Conservation (phyloP, 2,113 vertebrate genomes). For the Tragelaphus buxtoni region DNA sequence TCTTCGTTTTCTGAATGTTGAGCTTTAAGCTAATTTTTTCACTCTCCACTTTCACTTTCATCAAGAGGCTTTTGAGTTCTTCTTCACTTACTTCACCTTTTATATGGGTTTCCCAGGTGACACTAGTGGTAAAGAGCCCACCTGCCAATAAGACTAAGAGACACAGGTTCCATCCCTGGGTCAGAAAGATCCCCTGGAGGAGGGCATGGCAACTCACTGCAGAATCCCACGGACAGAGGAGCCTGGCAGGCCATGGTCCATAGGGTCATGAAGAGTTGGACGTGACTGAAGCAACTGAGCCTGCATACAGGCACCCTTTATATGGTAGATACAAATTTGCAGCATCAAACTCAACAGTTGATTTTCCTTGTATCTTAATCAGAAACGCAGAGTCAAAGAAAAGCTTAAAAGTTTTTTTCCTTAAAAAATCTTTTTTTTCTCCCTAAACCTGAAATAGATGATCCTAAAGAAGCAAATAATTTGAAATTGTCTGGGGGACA, state of each 20-base stretch:
- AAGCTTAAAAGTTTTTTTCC: not conserved
- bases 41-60: no score
- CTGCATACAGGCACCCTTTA: not conserved
- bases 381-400: not conserved
- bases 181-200: not conserved
- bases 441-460: not conserved
- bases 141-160: not conserved
- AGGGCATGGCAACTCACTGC: not conserved
- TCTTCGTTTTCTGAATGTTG: no score
- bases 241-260: not conserved
- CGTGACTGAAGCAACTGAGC: not conserved
- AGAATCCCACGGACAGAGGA: not conserved
- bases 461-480: constrained; percentile 1
- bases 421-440: not conserved
- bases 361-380: not conserved
- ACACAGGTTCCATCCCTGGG: not conserved
- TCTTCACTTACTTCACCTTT: not conserved
- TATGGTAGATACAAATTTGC: not conserved
- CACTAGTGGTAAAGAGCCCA: not conserved
- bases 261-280: not conserved
- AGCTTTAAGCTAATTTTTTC: no score
- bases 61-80: no score
- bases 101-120: not conserved
- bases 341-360: not conserved
- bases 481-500: not conserved